Evolutionary conservation across 64 coral and sea anemone species (phyloP), one percentile per base, ranked within the genome.

Genomic region (Dendrophyllia cribrosa): DNA sequence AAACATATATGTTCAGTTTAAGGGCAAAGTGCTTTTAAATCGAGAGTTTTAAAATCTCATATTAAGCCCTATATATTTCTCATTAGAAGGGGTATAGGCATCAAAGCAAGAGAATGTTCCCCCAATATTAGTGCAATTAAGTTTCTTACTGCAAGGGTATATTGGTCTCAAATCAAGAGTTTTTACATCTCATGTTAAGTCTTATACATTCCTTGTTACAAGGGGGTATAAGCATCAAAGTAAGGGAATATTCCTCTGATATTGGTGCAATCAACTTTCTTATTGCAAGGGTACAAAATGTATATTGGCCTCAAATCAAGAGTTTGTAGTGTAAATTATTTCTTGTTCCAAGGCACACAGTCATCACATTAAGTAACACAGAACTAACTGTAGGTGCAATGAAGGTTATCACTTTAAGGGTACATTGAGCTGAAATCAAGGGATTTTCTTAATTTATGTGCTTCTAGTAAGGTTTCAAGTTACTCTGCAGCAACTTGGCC

Each of bases 361-460:
- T 66, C 62, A 66, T 66, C 62, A 66, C 8, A 66, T 7, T 66
- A 66, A 66, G 62, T 66, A 13, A 66, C 62, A 0, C 14, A 66
- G 8, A 7, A 66, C 62, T 66, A 66, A 66, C 8, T 66, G 62
- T 10, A 66, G 62, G 62, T 66, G 62, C 62, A 66, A 13, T 66
- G 14, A 66, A 19, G 62, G 62, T 66, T 66, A 7, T 66, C 62
- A 66, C 62, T 66, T 7, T 66, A 74, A 0, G 25, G 70, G 70
- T 74, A 45, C 70, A 74, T 49, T 74, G 70, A 74, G 8, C 25
- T 74, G 70, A 74, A 74, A 74, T 74, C 70, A 44, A 74, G 70
- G 70, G 70, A 74, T 74, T 74, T 74, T 74, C 70, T 74, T 74
- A 74, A 8, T 43, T 74, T 74, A 74, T 74, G 70, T 74, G 2